Conservation (phyloP, 2,113 vertebrate genomes). For the Tachysurus vachellii region DNA sequence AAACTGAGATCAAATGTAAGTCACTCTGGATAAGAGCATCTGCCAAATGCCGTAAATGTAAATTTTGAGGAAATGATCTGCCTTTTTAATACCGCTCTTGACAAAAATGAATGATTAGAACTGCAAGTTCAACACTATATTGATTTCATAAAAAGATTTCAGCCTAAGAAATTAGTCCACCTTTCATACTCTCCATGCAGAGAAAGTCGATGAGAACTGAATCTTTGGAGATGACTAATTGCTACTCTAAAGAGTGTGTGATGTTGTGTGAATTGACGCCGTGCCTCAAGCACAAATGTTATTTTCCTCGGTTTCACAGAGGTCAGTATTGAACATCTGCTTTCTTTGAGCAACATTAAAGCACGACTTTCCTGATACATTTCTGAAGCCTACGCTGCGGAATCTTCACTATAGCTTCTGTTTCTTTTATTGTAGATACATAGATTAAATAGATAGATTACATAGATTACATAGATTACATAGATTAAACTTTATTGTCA, state of each 20-base stretch:
- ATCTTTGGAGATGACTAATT: background rate
- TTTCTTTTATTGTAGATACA: no score
- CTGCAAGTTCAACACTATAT: background rate
- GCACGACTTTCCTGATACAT: background rate
- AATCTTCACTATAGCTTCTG: background rate
- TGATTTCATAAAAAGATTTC: slow-evolving; percentile 11
- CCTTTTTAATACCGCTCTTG: background rate
- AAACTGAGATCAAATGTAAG: no score
- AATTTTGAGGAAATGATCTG: background rate
- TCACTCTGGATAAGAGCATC: no score
- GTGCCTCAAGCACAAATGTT: background rate
- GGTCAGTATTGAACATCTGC: background rate
- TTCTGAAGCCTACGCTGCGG: background rate
- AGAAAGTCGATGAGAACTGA: background rate
- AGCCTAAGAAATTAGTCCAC: background rate
- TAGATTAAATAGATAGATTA: no score
- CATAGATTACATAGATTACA: no score
- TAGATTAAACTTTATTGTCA: no score
- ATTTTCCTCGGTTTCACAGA: background rate
- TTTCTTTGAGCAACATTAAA: background rate
- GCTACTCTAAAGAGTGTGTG: background rate
- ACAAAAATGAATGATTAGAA: slow-evolving; percentile 7
- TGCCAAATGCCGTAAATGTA: background rate
- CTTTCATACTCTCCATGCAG: background rate
- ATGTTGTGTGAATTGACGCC: background rate